phyloP scores from a whole-genome alignment of 2,113 vertebrate species.

The Atractosteus spatula region DNA sequence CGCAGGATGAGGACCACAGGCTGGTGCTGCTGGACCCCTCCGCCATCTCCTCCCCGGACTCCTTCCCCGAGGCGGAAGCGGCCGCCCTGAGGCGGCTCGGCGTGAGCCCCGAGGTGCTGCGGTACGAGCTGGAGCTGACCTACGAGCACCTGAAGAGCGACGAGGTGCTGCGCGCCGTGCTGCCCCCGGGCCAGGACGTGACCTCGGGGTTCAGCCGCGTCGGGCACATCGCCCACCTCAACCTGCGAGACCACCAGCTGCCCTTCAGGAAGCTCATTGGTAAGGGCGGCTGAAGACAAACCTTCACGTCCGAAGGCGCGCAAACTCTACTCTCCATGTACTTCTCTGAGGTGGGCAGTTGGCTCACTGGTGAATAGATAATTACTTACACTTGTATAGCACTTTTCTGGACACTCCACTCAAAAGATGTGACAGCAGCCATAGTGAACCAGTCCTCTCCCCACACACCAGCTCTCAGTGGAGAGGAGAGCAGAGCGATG shows the following conservation, averaged over 20 bases:
- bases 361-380: too few species aligned
- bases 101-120: slow-evolving; percentile 63
- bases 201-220: slow-evolving; percentile 88
- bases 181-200: slow-evolving; percentile 87
- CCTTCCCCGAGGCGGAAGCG: slow-evolving; percentile 67
- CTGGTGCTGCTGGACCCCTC: slow-evolving; percentile 82
- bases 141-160: slow-evolving; percentile 90
- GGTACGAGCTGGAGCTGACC: slow-evolving; percentile 73
- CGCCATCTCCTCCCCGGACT: slow-evolving; percentile 58
- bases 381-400: too few species aligned
- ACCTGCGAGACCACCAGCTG: slow-evolving; percentile 92
- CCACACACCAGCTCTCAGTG: too few species aligned
- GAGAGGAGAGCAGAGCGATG: too few species aligned
- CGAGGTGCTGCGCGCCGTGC: slow-evolving; percentile 87
- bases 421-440: too few species aligned
- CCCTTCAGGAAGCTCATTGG: slow-evolving; percentile 87
- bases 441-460: too few species aligned
- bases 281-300: slow-evolving; percentile 50
- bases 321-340: too few species aligned
- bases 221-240: slow-evolving; percentile 93
- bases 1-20: slow-evolving; percentile 56
- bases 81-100: slow-evolving; percentile 64
- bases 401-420: too few species aligned
- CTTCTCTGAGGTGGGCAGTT: too few species aligned
- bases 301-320: too few species aligned